These are phyloP conservation scores for Lycia hirtaria DNA, from an alignment of 2,888 invertebrate species.

Conservation along the genomic window DNA sequence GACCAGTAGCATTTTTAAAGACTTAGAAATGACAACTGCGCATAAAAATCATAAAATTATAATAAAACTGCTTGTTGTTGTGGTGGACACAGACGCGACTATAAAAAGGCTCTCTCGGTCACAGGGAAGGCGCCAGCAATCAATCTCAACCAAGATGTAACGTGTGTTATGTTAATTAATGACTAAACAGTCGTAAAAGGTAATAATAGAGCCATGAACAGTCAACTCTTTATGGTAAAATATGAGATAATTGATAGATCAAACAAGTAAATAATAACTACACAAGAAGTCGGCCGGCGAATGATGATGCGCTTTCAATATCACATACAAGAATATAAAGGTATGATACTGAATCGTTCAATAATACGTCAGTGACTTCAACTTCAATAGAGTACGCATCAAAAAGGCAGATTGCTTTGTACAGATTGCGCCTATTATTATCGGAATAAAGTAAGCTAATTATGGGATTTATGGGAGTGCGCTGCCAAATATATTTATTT, in stretches of 20 bases:
- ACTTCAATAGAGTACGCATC: constrained; percentile 42
- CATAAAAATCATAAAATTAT: constrained; percentile 44
- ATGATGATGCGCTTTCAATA: constrained; percentile 1
- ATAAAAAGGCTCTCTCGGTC: constrained; percentile 54
- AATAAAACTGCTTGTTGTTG: constrained; percentile 45
- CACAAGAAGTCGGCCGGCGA: background rate
- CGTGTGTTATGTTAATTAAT: constrained; percentile 48
- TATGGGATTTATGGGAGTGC: constrained; percentile 43
- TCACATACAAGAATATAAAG: background rate
- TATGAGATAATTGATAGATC: constrained; percentile 30
- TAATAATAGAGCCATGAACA: constrained; percentile 39
- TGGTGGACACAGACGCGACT: constrained; percentile 49
- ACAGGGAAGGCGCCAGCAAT: constrained; percentile 65
- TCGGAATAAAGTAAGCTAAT: constrained; percentile 44
- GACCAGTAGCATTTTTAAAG: constrained; percentile 24
- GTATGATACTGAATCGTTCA: constrained; percentile 25
- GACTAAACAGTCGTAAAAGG: constrained; percentile 44
- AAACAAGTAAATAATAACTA: constrained; percentile 27
- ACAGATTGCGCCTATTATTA: constrained; percentile 43
- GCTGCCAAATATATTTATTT: constrained; percentile 42
- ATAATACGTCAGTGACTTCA: constrained; percentile 46
- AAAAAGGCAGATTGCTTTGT: constrained; percentile 45
- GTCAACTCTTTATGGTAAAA: constrained; percentile 16
- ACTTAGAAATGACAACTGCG: constrained; percentile 24
- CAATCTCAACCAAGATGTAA: constrained; percentile 50